Evolutionary conservation across 1,140 invertebrate species (phyloP), one percentile per base, ranked within the genome.

Genomic region (Drosophila willistoni): DNA sequence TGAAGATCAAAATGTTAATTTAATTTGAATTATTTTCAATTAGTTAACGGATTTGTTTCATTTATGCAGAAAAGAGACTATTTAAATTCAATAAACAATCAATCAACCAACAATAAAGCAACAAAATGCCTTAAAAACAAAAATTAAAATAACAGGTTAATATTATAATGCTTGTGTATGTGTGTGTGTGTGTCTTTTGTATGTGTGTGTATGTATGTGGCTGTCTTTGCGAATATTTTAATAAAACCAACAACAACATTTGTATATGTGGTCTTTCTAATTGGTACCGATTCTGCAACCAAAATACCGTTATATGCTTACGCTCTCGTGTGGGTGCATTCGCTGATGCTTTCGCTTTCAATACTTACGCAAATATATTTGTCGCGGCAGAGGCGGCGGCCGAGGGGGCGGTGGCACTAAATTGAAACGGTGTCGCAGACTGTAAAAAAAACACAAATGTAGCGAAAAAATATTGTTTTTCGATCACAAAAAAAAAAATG

Each of bases 311-410:
- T 51, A 22, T 51, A 12, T 22, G 17, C 17, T 51, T 10, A 6
- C 29, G 6, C 29, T 29, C 29, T 29, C 29, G 29, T 29, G 5
- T 5, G 29, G 6, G 29, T 25, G 22, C 17, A 22, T 19, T 76
- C 65, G 55, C 44, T 36, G 29, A 7, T 66, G 64, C 54, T 62
- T 39, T 71, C 64, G 42, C 63, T 57, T 55, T 61, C 33, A 62
- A 62, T 89, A 89, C 84, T 89, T 89, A 89, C 84, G 84, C 84
- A 67, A 89, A 89, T 74, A 89, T 89, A 79, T 90, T 89, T 51
- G 44, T 22, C 3, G 44, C 19, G 56, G 85, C 64, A 54, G 81
- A 63, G 68, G 85, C 81, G 64, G 77, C 33, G 44, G 85, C 67
- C 66, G 85, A 78, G 68, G 77, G 47, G 39, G 81, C 67, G 68